Conservation (phyloP, 2,113 vertebrate genomes). For the Ctenodactylus gundi region DNA sequence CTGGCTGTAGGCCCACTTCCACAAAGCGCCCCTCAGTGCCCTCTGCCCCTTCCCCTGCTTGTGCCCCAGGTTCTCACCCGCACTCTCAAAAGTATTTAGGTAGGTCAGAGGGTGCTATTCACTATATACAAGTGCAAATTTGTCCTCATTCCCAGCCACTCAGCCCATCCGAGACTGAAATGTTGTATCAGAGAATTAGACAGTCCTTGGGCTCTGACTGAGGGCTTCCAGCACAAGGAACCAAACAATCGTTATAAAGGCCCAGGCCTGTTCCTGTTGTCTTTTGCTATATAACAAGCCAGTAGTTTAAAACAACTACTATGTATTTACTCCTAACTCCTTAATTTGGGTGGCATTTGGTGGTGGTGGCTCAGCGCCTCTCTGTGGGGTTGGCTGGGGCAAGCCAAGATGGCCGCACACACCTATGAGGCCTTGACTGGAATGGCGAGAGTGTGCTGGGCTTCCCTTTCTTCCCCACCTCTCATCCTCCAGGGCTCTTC, state of each 20-base stretch:
- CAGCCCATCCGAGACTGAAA: not conserved
- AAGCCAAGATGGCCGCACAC: not conserved
- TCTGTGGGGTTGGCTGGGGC: not conserved
- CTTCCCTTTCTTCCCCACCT: not conserved
- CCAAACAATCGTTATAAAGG: not conserved
- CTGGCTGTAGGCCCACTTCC: conserved; percentile 50
- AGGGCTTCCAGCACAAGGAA: not conserved
- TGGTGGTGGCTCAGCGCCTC: not conserved
- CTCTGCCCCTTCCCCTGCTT: not conserved
- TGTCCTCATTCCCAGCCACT: conserved; percentile 49
- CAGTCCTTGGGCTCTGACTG: not conserved
- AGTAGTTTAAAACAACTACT: not conserved
- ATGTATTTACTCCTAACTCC: not conserved
- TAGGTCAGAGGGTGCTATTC: conserved; percentile 49
- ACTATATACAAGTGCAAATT: not conserved
- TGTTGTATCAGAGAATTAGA: not conserved
- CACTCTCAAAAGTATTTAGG: not conserved
- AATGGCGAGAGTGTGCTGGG: not conserved
- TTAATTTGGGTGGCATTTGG: not conserved
- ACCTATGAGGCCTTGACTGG: not conserved
- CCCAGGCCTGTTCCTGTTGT: not conserved
- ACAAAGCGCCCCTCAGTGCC: not conserved
- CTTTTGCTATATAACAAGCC: not conserved
- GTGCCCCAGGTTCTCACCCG: not conserved
- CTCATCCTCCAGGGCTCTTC: not conserved